Base-by-base conservation (phyloP, 1,140 invertebrate species). In the Trichonephila inaurata region DNA sequence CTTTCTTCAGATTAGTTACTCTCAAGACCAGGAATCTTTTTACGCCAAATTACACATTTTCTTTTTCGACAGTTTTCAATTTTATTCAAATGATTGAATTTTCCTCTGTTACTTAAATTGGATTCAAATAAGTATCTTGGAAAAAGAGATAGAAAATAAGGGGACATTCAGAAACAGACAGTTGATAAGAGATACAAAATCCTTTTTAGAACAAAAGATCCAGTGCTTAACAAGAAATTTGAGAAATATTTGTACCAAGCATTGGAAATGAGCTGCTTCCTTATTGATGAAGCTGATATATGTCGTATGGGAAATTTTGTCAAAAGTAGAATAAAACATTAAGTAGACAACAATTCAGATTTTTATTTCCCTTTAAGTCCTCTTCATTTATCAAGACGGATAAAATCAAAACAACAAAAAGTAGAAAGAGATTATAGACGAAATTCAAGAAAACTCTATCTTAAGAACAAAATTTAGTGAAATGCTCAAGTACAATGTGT, bases 41-140 rank as follows among this genome's bases (percentile, higher is more conserved):
- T 77, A 40, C 72, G 33, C 72, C 14, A 18, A 33, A 77, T 77
- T 77, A 77, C 72, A 77, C 72, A 77, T 77, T 77, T 62, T 61
- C 60, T 18, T 44, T 86, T 62, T 18, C 40, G 44, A 87, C 19
- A 64, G n/a, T 28, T 64, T 62, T 64, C 85, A 64, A 33, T 87
- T 64, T 77, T 28, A 33, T 18, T 40, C 72, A 77, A 12, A 12
- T 40, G 72, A 77, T 77, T 40, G 14, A 19, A 77, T 33, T 33
- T 77, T 40, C 33, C 10, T 33, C 72, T 77, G 33, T 77, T 19
- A 64, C 58, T 87, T 64, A 64, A 87, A 87, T 64, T 33, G 85
- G 62, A 87, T 87, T 87, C 61, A 87, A 87, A 87, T 66, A 60
- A 69, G n/a, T 28, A 21, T 69, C 24, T 69, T 69, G 10, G 66